Percentiles rank a stretch among this genome's conserved stretches.
These are phyloP conservation scores for Microctonus hyperodae DNA, from an alignment of 2,888 invertebrate genomes.

Conservation along the genomic window DNA sequence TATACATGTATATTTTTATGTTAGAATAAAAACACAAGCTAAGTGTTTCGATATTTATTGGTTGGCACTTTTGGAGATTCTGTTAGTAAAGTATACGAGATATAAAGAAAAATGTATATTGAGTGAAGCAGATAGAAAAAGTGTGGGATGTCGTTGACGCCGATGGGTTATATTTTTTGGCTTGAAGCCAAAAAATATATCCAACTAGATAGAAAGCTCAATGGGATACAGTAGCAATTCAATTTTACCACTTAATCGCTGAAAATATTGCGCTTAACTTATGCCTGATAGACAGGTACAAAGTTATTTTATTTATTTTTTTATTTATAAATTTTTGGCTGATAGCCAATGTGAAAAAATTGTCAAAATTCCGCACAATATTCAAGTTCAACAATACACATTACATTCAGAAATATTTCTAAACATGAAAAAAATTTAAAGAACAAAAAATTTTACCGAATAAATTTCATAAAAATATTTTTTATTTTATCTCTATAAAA, in stretches of 20 bases:
- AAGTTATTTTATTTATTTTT: background rate
- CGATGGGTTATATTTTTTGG: constrained; percentile 54
- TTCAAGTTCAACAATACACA: background rate
- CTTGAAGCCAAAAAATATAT: constrained; percentile 53
- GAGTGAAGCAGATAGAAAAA: background rate
- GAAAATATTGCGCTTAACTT: constrained; percentile 52
- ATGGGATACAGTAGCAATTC: constrained; percentile 48
- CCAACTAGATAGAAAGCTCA: constrained; percentile 31
- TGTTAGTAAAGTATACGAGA: constrained; percentile 28
- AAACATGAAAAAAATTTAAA: no score
- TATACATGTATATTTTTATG: background rate
- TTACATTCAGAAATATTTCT: no score
- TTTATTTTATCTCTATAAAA: no score
- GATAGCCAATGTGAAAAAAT: constrained; percentile 5
- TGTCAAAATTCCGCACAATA: background rate
- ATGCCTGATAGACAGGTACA: constrained; percentile 19
- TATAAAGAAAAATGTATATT: background rate
- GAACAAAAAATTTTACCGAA: background rate
- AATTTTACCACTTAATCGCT: constrained; percentile 55
- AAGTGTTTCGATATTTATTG: constrained; percentile 62
- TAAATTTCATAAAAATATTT: no score
- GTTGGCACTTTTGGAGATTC: constrained; percentile 47
- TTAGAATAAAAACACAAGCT: constrained; percentile 52
- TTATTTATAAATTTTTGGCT: background rate
- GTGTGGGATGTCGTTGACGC: constrained; percentile 13